Evolutionary conservation across 2,888 invertebrate genomes (phyloP), one percentile per base, ranked within the genome.

Genomic region (Branchellion lobata): DNA sequence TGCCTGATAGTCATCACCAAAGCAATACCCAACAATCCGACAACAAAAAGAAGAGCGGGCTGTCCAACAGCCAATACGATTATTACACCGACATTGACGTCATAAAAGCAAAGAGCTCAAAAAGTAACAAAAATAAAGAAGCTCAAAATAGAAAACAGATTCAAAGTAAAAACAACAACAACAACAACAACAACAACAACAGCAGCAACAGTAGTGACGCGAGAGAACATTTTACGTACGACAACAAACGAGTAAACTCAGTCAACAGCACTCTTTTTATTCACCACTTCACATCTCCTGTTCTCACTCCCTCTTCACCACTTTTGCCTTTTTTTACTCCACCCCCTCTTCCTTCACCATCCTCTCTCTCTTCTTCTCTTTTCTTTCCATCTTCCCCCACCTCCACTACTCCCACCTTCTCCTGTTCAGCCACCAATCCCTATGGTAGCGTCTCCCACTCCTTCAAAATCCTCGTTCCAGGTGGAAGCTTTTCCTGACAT

Each of bases 31-130:
- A 24, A 24, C 3, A n/a, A 3, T 18, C n/a, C 5, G 21, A 18
- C 21, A n/a, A 24, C 21, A 8, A 24, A 14, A n/a, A 14, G 11
- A 57, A 57, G 21, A 57, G 61, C 21, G 61, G 61, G 5, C 24
- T 57, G 61, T 57, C 61, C 21, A 57, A n/a, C 21, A 57, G 21
- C 61, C 61, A 57, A n/a, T 57, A 57, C n/a, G 61, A 57, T 24
- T 57, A 57, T n/a, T 24, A 57, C 61, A 57, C 24, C n/a, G 61
- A 57, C 5, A 18, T 24, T 57, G 61, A 57, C 24, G 21, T 47
- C 47, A 8, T 14, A n/a, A n/a, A n/a, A n/a, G n/a, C n/a, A n/a
- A n/a, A n/a, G n/a, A 18, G n/a, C n/a, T n/a, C n/a, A n/a, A n/a
- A n/a, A n/a, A n/a, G n/a, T 40, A 40, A 40, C 40, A 57, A 57